Percentiles rank a stretch among this genome's conserved stretches.
These are phyloP conservation scores for Parasteatoda tepidariorum DNA, from an alignment of 1,140 invertebrate genomes.

Conservation along the genomic window DNA sequence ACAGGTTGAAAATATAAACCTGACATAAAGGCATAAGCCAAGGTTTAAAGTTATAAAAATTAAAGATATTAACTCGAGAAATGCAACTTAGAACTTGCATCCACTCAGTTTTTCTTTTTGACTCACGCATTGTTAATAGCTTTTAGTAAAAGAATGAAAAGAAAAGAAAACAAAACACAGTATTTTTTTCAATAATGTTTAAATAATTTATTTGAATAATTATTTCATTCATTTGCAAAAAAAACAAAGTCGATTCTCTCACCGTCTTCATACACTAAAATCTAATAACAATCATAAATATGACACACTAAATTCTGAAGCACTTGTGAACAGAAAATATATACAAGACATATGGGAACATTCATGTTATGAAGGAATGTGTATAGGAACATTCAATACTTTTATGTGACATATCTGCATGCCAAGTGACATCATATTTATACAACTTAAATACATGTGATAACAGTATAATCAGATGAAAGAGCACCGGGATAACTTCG, in stretches of 20 bases:
- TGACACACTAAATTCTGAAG: slow-evolving; percentile 9
- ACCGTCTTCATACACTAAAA: slow-evolving; percentile 12
- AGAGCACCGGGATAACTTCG: neutral
- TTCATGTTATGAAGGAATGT: slow-evolving; percentile 11
- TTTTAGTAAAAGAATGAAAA: neutral
- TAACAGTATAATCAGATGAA: neutral
- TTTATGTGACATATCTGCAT: neutral
- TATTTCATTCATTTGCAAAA: slow-evolving; percentile 12
- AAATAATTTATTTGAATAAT: slow-evolving; percentile 51
- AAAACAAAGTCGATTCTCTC: neutral
- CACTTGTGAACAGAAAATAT: neutral
- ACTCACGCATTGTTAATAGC: too few species aligned
- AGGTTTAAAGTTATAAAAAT: neutral
- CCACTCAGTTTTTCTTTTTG: too few species aligned
- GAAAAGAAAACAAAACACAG: neutral
- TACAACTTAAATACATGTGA: too few species aligned
- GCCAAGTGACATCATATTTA: neutral
- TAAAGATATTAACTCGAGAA: neutral
- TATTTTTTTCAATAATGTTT: slow-evolving; percentile 34
- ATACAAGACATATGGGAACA: slow-evolving; percentile 2
- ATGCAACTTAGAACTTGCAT: too few species aligned
- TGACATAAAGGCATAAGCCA: neutral
- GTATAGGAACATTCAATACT: slow-evolving; percentile 43
- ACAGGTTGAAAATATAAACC: neutral
- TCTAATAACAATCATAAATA: slow-evolving; percentile 21